Base-by-base conservation (phyloP, 1,140 invertebrate genomes). In the Cherax destructor region DNA sequence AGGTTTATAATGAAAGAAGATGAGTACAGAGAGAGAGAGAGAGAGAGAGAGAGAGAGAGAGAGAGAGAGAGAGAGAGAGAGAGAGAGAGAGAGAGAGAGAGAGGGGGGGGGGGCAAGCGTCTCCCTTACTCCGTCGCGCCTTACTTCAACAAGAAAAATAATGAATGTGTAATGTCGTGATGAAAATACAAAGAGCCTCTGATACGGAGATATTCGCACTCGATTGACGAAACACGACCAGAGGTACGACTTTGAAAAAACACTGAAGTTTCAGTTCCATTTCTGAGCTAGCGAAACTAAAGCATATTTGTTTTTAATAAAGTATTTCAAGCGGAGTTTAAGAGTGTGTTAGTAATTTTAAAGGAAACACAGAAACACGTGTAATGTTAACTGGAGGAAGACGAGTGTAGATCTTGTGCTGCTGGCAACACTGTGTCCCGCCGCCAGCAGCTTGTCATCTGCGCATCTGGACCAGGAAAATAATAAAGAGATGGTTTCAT, bases 401-500 rank as follows among this genome's bases (percentile, higher is more conserved):
- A 77, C 24, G 13, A 56, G 10, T 1, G 11, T 0, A 69, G 0
- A 18, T 72, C n/a, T 65, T 79, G 50, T 89, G 65, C n/a, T 65
- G n/a, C 65, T 72, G 87, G 87, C 87, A 89, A 50, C 61, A 21
- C 9, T 30, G 50, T 13, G 77, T 6, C 56, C 72, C 59, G n/a
- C 21, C 79, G 52, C 24, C 69, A 65, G 10, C 79, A 50, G 83
- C n/a, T 83, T 83, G 87, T 89, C 87, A 89, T 89, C 87, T 65
- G 24, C 72, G 49, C 84, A 74, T 69, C 49, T 56, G 30, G 65
- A 83, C 24, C 47, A 89, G 61, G 6, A 41, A 77, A 89, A 83
- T 89, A 89, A 72, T 83, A 89, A 41, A 41, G 84, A 30, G 87
- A 83, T 76, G 79, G 87, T 76, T 89, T 76, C 87, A 89, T 89